Base-by-base conservation (phyloP, 2,797 vertebrate genomes). In the Psittacula echo region DNA sequence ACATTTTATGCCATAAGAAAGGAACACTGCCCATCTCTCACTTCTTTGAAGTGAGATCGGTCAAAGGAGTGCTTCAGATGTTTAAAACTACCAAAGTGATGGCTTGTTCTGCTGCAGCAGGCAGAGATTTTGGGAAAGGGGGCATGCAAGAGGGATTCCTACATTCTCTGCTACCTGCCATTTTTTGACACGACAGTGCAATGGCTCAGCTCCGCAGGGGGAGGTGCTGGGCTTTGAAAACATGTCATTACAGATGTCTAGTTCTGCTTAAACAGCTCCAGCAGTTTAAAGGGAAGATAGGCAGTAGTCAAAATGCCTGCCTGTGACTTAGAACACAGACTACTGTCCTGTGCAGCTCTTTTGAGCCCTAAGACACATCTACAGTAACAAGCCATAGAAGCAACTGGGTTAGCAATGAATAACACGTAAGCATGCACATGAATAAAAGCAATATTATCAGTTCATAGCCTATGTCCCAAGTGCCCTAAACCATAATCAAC, bases 271-370 rank as follows among this genome's bases (percentile, higher is more conserved):
- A 45, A 48, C 20, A 65, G 44, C 22, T 44, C 51, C 65, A 91
- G 51, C 13, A 48, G 22, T 11, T 17, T 30, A 37, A 62, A 27
- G 9, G 17, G 6, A 53, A 72, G 10, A 80, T 5, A 64, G 47
- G 13, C 23, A 39, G 20, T 20, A 47, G 29, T 44, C 26, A n/a
- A 41, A 89, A 74, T 1, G 8, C 7, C 66, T 34, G 39, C 27
- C 16, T 8, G 2, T 0, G 0, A 16, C 58, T 42, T 45, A 39
- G n/a, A 89, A 44, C 17, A 0, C 2, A 60, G 44, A 13, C 10
- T 80, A 27, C 56, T 93, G n/a, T 27, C n/a, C 48, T 66, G 22
- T 3, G 21, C 7, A 56, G 48, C 23, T 87, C 20, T 60, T 47
- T 39, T 41, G 27, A 68, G 24, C 19, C n/a, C 48, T 53, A 23